A percentile compares a stretch with the other conserved stretches of the same genome.
Evolutionary conservation across 2,888 invertebrate species (phyloP).

Genomic region (Tetranychus truncatus): DNA sequence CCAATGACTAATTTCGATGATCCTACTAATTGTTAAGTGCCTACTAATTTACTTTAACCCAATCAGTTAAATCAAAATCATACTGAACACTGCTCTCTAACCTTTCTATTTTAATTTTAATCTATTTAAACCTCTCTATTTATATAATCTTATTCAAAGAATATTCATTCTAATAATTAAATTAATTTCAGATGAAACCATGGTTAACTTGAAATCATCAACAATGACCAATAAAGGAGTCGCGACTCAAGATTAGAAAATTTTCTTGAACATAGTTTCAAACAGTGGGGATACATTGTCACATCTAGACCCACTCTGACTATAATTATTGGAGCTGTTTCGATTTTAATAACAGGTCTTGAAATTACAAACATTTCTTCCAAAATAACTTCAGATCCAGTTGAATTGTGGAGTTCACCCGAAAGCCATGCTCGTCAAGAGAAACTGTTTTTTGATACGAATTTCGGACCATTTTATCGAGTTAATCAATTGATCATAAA

Average conservation of each 20-base stretch:
- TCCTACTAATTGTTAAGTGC: not conserved
- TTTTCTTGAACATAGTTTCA: not conserved
- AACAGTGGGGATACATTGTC: not conserved
- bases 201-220: not conserved
- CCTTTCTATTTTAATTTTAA: not conserved
- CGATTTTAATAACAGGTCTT: not conserved
- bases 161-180: not conserved
- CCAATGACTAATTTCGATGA: not conserved
- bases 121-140: no score
- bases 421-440: constrained; percentile 67
- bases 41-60: not conserved
- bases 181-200: no score
- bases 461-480: constrained; percentile 79
- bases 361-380: not conserved
- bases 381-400: constrained; percentile 37
- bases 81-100: not conserved
- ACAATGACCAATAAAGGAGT: constrained; percentile 33
- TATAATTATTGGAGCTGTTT: not conserved
- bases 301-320: not conserved
- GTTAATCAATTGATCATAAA: constrained; percentile 57
- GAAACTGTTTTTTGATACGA: constrained; percentile 68
- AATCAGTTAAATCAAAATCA: not conserved
- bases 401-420: constrained; percentile 88
- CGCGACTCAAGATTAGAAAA: not conserved
- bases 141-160: not conserved